Evolutionary conservation across 2,888 invertebrate genomes (phyloP).

Genomic region (Lagria hirta): DNA sequence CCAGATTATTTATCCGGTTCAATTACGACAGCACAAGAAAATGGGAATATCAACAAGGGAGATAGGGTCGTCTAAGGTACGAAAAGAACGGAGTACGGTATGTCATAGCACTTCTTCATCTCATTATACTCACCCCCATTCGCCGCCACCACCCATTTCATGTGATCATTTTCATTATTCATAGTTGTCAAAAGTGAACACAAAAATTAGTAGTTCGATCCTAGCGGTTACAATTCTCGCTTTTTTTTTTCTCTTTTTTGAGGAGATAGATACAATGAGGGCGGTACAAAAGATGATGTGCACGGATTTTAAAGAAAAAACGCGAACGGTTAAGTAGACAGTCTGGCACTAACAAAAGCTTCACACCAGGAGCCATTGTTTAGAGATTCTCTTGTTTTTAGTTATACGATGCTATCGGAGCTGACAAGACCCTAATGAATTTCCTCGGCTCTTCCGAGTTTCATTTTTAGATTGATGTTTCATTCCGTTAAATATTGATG

Average conservation of each 20-base stretch:
- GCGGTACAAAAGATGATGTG: constrained; percentile 26
- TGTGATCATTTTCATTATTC: no score
- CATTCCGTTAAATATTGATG: no score
- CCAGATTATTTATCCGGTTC: constrained; percentile 93
- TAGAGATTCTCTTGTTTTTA: constrained; percentile 27
- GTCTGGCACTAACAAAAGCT: constrained; percentile 28
- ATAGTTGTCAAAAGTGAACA: no score
- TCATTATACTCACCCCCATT: constrained; percentile 32
- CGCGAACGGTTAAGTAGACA: constrained; percentile 29
- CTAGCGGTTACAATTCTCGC: no score
- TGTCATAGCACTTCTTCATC: constrained; percentile 54
- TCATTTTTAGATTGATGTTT: no score
- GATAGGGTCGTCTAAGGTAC: constrained; percentile 85
- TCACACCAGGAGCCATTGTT: constrained; percentile 26
- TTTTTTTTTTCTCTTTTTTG: no score
- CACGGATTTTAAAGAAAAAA: constrained; percentile 27
- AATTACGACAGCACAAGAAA: constrained; percentile 92
- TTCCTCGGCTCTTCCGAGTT: constrained; percentile 21
- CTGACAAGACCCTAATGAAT: constrained; percentile 19
- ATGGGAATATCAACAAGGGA: constrained; percentile 94
- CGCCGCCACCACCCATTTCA: no score
- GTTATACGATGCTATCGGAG: constrained; percentile 23
- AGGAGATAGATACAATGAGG: constrained; percentile 23
- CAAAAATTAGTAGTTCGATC: no score
- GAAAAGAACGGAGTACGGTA: constrained; percentile 62